phyloP scores from a whole-genome alignment of 2,113 vertebrate species.

The Lophotis ruficrista region DNA sequence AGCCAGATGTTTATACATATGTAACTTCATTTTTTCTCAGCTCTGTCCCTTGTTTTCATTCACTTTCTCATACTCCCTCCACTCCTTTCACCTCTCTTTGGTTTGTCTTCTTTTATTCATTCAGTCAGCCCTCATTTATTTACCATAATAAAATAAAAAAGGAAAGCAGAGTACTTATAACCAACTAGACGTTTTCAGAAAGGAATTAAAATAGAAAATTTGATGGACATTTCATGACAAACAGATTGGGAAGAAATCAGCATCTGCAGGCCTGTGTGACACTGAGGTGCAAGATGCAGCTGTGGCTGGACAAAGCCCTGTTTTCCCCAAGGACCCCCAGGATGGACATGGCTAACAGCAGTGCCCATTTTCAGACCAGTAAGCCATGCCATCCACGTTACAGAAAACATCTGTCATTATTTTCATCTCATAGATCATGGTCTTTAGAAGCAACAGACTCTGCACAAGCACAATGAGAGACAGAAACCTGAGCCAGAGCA shows the following conservation, averaged over 20 bases:
- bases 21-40: neutral
- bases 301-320: neutral
- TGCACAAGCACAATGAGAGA: neutral
- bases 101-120: neutral
- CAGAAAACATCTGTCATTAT: neutral
- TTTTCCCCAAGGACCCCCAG: rapidly evolving
- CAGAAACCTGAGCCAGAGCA: neutral
- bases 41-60: neutral
- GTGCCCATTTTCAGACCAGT: neutral
- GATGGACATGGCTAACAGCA: neutral
- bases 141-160: neutral
- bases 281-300: neutral
- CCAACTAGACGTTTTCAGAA: neutral
- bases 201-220: neutral
- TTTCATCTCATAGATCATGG: neutral
- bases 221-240: neutral
- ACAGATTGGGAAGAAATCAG: neutral
- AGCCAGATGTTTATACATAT: neutral
- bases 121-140: neutral
- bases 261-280: neutral
- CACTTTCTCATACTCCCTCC: neutral
- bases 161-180: neutral
- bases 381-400: neutral
- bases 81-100: neutral
- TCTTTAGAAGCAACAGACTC: neutral